phyloP scores from a whole-genome alignment of 1,140 invertebrate species.

The Aphis gossypii region DNA sequence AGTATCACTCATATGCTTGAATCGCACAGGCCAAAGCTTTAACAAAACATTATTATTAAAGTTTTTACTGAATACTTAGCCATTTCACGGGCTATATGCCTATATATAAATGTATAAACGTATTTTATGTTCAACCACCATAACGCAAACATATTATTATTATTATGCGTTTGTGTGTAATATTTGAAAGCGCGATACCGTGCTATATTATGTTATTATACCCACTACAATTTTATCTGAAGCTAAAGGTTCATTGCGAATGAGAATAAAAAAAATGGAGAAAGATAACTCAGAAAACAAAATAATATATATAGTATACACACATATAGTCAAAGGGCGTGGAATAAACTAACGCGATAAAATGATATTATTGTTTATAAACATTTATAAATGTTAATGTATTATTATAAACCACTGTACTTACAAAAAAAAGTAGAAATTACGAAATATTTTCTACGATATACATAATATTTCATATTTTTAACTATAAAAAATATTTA shows the following conservation, averaged over 20 bases:
- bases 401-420: background rate
- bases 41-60: background rate
- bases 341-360: background rate
- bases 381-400: background rate
- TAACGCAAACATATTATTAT: background rate
- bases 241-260: background rate
- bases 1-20: background rate
- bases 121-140: conserved; percentile 4
- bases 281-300: background rate
- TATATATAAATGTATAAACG: background rate
- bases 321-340: background rate
- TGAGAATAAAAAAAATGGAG: background rate
- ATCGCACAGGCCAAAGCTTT: background rate
- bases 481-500: too few relatives aligned
- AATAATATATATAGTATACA: background rate
- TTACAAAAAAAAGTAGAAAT: background rate
- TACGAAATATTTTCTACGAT: background rate
- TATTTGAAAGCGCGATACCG: background rate
- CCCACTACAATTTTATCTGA: background rate
- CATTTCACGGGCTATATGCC: background rate
- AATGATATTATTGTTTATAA: background rate
- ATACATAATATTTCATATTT: too few relatives aligned
- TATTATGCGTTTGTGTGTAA: background rate
- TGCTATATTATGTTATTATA: background rate
- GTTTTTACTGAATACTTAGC: background rate